Conservation (phyloP, 2,888 invertebrate genomes). For the Gibbula magus region DNA sequence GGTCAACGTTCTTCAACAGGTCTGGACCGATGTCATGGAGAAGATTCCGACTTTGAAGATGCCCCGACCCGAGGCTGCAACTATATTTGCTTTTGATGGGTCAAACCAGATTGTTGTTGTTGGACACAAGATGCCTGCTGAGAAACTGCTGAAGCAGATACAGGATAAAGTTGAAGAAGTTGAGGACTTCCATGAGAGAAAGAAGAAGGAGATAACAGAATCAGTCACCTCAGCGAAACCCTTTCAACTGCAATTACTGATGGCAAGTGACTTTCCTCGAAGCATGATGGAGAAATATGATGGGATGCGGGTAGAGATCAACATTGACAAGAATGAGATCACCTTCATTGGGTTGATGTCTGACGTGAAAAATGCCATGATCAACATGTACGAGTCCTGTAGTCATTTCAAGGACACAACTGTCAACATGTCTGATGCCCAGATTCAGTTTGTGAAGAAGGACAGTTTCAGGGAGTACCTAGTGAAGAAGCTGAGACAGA, state of each 20-base stretch:
- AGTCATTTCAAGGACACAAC: background rate
- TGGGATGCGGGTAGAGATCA: background rate
- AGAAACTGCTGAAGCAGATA: background rate
- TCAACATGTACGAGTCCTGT: slow-evolving; percentile 7
- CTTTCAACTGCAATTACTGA: background rate
- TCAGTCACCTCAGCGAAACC: background rate
- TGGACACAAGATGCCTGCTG: background rate
- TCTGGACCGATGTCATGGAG: background rate
- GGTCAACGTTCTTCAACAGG: background rate
- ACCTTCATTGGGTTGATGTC: background rate
- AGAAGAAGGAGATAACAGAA: slow-evolving; percentile 19
- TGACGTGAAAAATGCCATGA: slow-evolving; percentile 21
- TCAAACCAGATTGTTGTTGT: slow-evolving; percentile 7
- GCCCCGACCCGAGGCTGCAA: background rate
- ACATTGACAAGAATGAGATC: background rate
- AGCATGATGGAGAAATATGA: slow-evolving; percentile 8
- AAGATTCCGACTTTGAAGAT: background rate
- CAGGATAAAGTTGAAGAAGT: background rate
- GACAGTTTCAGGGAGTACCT: background rate
- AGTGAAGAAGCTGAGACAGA: background rate
- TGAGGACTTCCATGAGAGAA: background rate
- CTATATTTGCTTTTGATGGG: background rate
- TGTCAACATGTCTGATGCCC: slow-evolving; percentile 5
- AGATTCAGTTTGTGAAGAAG: slow-evolving; percentile 11
- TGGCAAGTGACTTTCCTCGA: background rate